Base-by-base conservation (phyloP, 2,888 invertebrate species). In the Hirtodrosophila histrioides region DNA sequence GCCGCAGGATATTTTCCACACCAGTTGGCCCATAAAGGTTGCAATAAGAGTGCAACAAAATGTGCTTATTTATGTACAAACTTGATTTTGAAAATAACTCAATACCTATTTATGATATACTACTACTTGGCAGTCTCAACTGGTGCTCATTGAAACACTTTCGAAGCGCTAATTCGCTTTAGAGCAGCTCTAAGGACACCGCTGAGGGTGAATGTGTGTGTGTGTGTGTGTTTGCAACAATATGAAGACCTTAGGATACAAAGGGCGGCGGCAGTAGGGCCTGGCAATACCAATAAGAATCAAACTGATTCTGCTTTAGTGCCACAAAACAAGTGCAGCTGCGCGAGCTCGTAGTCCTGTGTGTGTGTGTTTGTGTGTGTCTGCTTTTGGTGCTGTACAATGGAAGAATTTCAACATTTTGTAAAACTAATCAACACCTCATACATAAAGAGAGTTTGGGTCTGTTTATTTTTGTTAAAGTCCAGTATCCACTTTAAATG, bases 241-340 rank as follows among this genome's bases (percentile, higher is more conserved):
- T 11, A 31, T 11, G 31, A 11, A 29, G 24, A 41, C 4, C 17
- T 40, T 4, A 27, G 31, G 12, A 36, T 36, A 37, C 11, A 35
- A 44, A 35, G 33, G 40, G 24, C 12, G 43, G 10, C 36, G 29
- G 24, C 46, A 33, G 24, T n/a, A n/a, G 43, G 17, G 11, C 41
- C 31, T 23, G 48, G 24, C 11, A 27, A 36, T 35, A 58, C n/a
- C 36, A 17, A 53, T 11, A 39, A 23, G 45, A 51, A 24, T 44
- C 23, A 37, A 27, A 41, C 17, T 35, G 29, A 50, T 31, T 50
- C 11, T 33, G 12, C 46, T 60, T 70, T 39, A 58, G 24, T 45
- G 51, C 60, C 41, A 29, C 39, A 39, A 46, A 48, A 49, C 23
- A 53, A 44, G 29, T 51, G 74, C 57, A 58, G 24, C 29, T 60